Percentiles rank a stretch among this genome's conserved stretches.
phyloP scores from a whole-genome alignment of 2,797 vertebrate species.

The Heterohyrax brucei region DNA sequence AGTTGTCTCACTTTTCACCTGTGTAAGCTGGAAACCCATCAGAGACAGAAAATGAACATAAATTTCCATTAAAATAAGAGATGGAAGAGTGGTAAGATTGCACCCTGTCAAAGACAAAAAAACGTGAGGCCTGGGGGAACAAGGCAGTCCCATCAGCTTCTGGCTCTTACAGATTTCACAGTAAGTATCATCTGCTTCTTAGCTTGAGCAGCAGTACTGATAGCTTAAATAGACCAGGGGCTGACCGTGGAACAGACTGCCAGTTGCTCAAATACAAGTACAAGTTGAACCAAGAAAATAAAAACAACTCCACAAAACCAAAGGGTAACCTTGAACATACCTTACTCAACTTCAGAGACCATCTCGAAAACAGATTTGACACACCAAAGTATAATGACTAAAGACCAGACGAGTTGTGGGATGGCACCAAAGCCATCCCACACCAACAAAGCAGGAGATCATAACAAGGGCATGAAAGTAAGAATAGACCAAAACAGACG shows the following conservation, averaged over 20 bases:
- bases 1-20: too few relatives aligned
- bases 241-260: background rate
- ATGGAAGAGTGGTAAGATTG: too few relatives aligned
- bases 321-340: background rate
- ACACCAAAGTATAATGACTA: background rate
- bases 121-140: background rate
- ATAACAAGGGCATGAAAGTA: background rate
- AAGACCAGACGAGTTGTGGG: background rate
- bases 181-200: background rate
- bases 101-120: too few relatives aligned
- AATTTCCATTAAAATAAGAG: too few relatives aligned
- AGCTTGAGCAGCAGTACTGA: background rate
- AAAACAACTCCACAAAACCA: background rate
- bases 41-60: too few relatives aligned
- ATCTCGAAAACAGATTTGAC: background rate
- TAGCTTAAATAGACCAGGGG: background rate
- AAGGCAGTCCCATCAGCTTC: background rate
- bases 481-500: too few relatives aligned
- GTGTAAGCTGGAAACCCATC: too few relatives aligned
- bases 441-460: background rate
- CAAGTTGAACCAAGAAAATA: background rate
- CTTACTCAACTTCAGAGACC: background rate
- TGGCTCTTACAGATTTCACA: background rate
- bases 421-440: background rate
- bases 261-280: background rate